Base-by-base conservation (phyloP, 2,888 invertebrate species). In the Pseudanteris insignis region DNA sequence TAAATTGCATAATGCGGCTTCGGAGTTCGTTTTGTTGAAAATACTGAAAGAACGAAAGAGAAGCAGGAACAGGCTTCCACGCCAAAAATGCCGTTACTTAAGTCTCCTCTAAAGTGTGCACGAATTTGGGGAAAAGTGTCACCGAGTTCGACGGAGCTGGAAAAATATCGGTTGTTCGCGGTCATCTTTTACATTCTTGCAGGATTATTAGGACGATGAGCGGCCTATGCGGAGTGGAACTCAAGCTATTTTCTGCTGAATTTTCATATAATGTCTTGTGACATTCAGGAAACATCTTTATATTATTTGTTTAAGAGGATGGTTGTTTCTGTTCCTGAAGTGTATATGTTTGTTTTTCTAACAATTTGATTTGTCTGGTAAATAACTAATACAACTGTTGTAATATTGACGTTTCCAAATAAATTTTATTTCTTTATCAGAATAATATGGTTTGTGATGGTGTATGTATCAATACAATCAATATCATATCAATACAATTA, bases 101-200 rank as follows among this genome's bases (percentile, higher is more conserved):
- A 72, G 71, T 66, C 64, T 62, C 54, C 46, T 65, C 59, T 50
- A 60, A 63, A 63, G 61, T 53, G 53, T 61, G 64, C 53, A 59
- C 63, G 57, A 61, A 58, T 50, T 54, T 47, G 57, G 50, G 40
- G 50, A 37, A 55, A 10, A 38, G 38, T 11, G 14, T 32, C 29
- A 28, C 11, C 32, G 40, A 34, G 32, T 26, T 44, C 46, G 46
- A 48, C 40, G 46, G 65, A 72, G 72, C 72, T 76, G 78, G 74
- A 71, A 74, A 77, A 78, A 77, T 77, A 78, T 77, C 70, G 66
- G 69, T 76, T 74, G 73, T 70, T 77, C 70, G 72, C 68, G 75
- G 70, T 66, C 69, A 73, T 70, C 70, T 70, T 62, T 47, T 24
- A 47, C 8, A 69, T 69, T 75, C 67, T 77, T 76, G 65, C 76